Base-by-base conservation (phyloP, 2,797 vertebrate species). In the Mycteria americana region DNA sequence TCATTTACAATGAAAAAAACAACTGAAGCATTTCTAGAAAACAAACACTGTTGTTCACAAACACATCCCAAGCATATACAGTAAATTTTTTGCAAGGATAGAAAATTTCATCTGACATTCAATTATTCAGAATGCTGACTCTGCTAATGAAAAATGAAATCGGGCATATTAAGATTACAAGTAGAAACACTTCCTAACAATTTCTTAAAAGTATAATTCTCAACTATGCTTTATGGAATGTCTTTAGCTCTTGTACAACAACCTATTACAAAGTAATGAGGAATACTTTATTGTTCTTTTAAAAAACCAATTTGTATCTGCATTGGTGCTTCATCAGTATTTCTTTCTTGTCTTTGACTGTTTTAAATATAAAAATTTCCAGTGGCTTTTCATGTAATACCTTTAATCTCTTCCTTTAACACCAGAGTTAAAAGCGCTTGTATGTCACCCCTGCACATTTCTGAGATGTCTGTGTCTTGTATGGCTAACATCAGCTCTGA, bases 71-170 rank as follows among this genome's bases (percentile, higher is more conserved):
- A 53, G 56, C 16, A 43, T 9, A 51, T 5, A 67, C 4, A 70
- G 50, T 19, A 59, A 39, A 11, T 13, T 83, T 81, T 86, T 35
- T 83, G 53, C 46, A 85, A 60, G 60, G 56, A 64, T 25, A 77
- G 7, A 46, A 70, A 70, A 92, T 50, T 76, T 57, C 83, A 87
- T 77, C 63, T 85, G 76, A 56, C 76, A 89, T 92, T 93, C 76
- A 93, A 89, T 95, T 94, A 82, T 77, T 95, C 88, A 92, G 95
- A 87, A 35, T 63, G 77, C 79, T 93, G 85, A 93, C 63, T 93
- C 73, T 85, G 88, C 68, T 95, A 88, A 93, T 85, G 70, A 95
- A 95, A 96, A 93, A 95, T 90, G 59, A 96, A 96, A 90, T 73
- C 18, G 2, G 43, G 50, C 59, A 69, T 91, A 87, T 87, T 89